Base-by-base conservation (phyloP, 1,140 invertebrate genomes). In the Drosophila pandora region DNA sequence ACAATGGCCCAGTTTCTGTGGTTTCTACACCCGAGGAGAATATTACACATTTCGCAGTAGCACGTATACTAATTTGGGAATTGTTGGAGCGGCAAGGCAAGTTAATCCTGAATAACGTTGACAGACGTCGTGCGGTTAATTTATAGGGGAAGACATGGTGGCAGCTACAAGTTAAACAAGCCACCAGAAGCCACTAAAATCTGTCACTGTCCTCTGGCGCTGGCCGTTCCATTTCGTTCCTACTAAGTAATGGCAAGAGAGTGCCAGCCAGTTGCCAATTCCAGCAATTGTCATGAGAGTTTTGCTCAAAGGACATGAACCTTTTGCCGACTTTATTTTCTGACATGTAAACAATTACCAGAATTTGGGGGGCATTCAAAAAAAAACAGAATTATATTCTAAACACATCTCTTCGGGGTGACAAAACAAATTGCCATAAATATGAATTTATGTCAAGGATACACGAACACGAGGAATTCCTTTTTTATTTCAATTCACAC, bases 381-480 rank as follows among this genome's bases (percentile, higher is more conserved):
- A 32, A 32, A 28, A 28, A 32, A n/a, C 3, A 37, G 34, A 13
- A 45, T 37, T 59, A n/a, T 21, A 63, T 63, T 32, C 21, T 13
- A 32, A 63, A 17, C 45, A 39, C 58, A 65, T 25, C 17, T 17
- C 34, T 4, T 8, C 13, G 12, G 17, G n/a, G 12, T 30, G n/a
- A 39, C 37, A 70, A 63, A 52, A 63, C 23, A 37, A 62, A 49
- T 23, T 30, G 41, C 25, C 28, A 73, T 68, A 68, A 76, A 76
- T 58, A 43, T 43, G 57, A 37, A 69, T 59, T 60, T 75, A 23
- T 55, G 53, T 62, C 53, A 28, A 23, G 60, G 22, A 45, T 28
- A 10, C 13, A 3, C 9, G 34, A 37, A 37, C 34, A 37, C 3
- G 8, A 3, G 23, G 28, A 34, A 67, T 54, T 45, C 47, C 21